Evolutionary conservation across 2,888 invertebrate genomes (phyloP), one percentile per base, ranked within the genome.

Genomic region (Phragmatobia fuliginosa): DNA sequence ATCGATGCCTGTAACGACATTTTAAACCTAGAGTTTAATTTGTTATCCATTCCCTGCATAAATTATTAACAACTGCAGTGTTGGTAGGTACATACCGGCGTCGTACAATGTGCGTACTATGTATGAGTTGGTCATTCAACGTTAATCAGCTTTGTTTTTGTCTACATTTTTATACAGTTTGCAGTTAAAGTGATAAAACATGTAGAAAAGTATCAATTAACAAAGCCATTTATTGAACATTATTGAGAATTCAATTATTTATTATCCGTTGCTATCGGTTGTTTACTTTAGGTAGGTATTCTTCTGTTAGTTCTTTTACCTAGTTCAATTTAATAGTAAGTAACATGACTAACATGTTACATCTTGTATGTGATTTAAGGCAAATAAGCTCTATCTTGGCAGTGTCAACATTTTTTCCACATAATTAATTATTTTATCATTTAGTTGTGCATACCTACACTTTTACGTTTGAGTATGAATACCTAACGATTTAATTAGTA

Each of bases 261-360:
- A 89, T 91, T 87, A 89, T 88, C 82, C 86, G 78, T 78, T 85
- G 80, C 92, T 94, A 94, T 93, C 93, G 78, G 83, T 87, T 87
- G 84, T 89, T 91, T 88, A 89, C 87, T 82, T 88, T 90, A n/a
- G n/a, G n/a, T n/a, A n/a, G n/a, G n/a, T n/a, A 88, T 87, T 87
- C 88, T 86, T 79, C 84, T 84, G 83, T 85, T 83, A 91, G 90
- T 93, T 93, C 91, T 90, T 92, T 93, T 93, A 92, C 92, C 91
- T 90, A 92, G 79, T 84, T 75, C 78, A 62, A 66, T 58, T 56
- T 78, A 76, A 75, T 72, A 72, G 76, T 38, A 78, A 41, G n/a
- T n/a, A n/a, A n/a, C n/a, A n/a, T n/a, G n/a, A n/a, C n/a, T n/a
- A n/a, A n/a, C 18, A 62, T 41, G 70, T 66, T 65, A 72, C 64